These are phyloP conservation scores for Agrilus cyanescens DNA, from an alignment of 2,888 invertebrate species.

Conservation along the genomic window DNA sequence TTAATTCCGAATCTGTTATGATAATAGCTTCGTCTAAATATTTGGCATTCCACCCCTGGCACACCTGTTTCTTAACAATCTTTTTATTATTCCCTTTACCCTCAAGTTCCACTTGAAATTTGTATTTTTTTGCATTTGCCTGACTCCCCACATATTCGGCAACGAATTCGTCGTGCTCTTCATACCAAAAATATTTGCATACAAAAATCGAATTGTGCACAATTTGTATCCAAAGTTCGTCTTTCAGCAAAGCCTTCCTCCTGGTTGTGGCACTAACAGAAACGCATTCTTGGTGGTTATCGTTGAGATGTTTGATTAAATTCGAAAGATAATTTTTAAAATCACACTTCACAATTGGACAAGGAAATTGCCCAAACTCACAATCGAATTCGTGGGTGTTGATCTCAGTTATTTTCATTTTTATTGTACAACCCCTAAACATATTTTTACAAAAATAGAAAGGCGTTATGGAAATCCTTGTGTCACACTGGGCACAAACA, in stretches of 20 bases:
- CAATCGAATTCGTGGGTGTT: slow-evolving; percentile 22
- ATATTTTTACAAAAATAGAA: slow-evolving; percentile 22
- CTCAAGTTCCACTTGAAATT: slow-evolving; percentile 16
- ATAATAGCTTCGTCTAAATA: slow-evolving; percentile 8
- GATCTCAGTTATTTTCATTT: slow-evolving; percentile 15
- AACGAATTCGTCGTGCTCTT: slow-evolving; percentile 21
- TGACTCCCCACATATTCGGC: slow-evolving; percentile 23
- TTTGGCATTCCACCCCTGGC: slow-evolving; percentile 14
- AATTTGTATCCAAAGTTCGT: slow-evolving; percentile 20
- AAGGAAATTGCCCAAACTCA: slow-evolving; percentile 20
- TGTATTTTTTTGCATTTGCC: slow-evolving; percentile 18
- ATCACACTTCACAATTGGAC: slow-evolving; percentile 19
- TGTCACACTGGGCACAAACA: slow-evolving; percentile 20
- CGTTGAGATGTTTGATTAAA: slow-evolving; percentile 18
- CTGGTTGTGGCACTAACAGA: slow-evolving; percentile 14
- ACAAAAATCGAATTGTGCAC: slow-evolving; percentile 22
- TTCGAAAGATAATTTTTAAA: slow-evolving; percentile 11
- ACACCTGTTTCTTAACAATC: slow-evolving; percentile 8
- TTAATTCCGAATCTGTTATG: slow-evolving; percentile 6
- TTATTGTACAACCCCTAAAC: slow-evolving; percentile 19
- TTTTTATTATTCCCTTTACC: slow-evolving; percentile 5
- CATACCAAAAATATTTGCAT: slow-evolving; percentile 23
- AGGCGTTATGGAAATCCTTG: slow-evolving; percentile 16
- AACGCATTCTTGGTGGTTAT: slow-evolving; percentile 17
- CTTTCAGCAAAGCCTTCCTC: slow-evolving; percentile 16